Percentiles rank a stretch among this genome's conserved stretches.
Conservation (phyloP, 2,888 invertebrate species). For the Aspidiotus rigidus region DNA sequence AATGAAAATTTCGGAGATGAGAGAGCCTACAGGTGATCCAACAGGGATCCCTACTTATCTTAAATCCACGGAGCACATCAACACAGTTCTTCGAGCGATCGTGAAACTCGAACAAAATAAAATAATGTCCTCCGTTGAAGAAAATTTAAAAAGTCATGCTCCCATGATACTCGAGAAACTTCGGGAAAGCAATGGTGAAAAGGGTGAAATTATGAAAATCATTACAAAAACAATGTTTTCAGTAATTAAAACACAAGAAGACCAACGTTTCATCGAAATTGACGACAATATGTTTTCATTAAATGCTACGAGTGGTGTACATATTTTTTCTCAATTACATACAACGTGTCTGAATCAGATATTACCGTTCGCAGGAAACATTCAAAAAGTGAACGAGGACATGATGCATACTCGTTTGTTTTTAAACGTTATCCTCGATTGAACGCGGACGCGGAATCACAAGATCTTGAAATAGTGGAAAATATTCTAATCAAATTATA, state of each 20-base stretch:
- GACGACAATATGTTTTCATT: not conserved
- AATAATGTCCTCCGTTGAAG: not conserved
- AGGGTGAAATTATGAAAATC: not conserved
- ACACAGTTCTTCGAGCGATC: slow-evolving; percentile 2
- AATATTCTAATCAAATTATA: not conserved
- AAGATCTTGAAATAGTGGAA: too few relatives aligned
- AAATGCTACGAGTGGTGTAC: not conserved
- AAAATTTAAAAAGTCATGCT: not conserved
- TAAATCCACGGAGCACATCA: not conserved
- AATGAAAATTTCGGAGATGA: too few relatives aligned
- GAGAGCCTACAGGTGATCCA: too few relatives aligned
- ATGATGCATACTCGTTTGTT: too few relatives aligned
- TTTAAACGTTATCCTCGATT: too few relatives aligned
- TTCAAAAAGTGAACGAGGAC: too few relatives aligned
- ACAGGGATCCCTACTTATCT: too few relatives aligned
- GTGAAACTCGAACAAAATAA: not conserved
- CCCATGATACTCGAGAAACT: not conserved
- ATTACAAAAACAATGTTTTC: not conserved
- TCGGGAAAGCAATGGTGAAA: not conserved
- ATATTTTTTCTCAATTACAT: not conserved
- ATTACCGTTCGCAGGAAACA: too few relatives aligned
- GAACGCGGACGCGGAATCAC: too few relatives aligned
- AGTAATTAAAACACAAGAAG: not conserved
- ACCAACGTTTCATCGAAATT: not conserved
- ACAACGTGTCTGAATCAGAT: not conserved